Evolutionary conservation across 35 echinoderm and acorn worm species (phyloP), one percentile per base, ranked within the genome.

Genomic region (Apostichopus japonicus): DNA sequence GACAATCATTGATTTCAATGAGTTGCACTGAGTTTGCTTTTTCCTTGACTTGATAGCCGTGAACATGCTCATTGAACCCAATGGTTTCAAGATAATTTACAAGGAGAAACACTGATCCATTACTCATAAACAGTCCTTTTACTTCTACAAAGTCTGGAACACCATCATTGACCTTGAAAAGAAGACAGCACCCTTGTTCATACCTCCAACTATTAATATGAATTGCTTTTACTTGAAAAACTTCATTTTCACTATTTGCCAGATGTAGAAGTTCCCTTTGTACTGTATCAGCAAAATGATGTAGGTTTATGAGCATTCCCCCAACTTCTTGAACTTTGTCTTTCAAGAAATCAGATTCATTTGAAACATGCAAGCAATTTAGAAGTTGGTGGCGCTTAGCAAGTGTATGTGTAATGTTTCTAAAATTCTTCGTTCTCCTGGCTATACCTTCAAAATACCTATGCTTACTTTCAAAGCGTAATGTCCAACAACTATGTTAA

Each of bases 381-480:
- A 5, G 23, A 13, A 92, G 58, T 21, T 92, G 91, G n/a, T 92
- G 91, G 23, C 79, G 59, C 10, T 17, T 83, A 23, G 79, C 79
- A n/a, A 82, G 79, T 33, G 91, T 92, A 53, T 71, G 44, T 24
- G 79, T 84, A 9, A 92, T 71, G 24, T 92, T 62, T 51, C 71
- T 92, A 33, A 92, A 92, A 70, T 62, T 24, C 7, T 17, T 24
- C 14, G 14, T 16, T 25, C n/a, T 44, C n/a, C 65, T 70, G 56
- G 93, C 86, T 14, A 94, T 15, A 52, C 58, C 63, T 33, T 90
- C 80, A 27, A 77, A 4, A 72, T 77, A 94, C 51, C 82, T 90
- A 90, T 94, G 93, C 23, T 88, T 88, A 65, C 86, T 87, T 57
- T 94, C 93, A 83, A 90, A 94, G 56, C 93, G 23, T 87, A 94